These are phyloP conservation scores for Pyralis farinalis DNA, from an alignment of 2,888 invertebrate species.

Conservation along the genomic window DNA sequence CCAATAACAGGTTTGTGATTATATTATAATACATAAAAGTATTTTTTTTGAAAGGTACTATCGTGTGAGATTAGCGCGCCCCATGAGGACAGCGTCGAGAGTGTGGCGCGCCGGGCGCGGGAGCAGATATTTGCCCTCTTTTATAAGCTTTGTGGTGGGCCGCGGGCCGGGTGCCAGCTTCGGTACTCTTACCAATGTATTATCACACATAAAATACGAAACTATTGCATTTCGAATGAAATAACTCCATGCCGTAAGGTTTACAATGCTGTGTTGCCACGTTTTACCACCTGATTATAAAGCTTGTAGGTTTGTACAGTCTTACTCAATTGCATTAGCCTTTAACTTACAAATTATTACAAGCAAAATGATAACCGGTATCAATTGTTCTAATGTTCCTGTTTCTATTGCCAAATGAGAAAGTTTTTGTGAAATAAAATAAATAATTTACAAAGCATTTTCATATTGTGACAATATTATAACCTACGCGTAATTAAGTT, in stretches of 20 bases:
- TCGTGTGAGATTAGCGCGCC: constrained; percentile 74
- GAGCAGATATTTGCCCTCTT: constrained; percentile 63
- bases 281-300: constrained; percentile 17
- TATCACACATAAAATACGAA: constrained; percentile 12
- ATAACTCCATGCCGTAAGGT: constrained; percentile 27
- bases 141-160: constrained; percentile 74
- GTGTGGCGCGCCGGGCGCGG: constrained; percentile 74
- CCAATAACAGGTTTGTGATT: constrained; percentile 56
- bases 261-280: constrained; percentile 20
- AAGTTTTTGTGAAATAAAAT: neutral
- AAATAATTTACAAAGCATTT: too few relatives aligned
- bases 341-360: constrained; percentile 54
- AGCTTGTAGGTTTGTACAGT: constrained; percentile 21
- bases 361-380: constrained; percentile 37
- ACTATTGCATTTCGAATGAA: constrained; percentile 4
- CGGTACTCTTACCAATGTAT: constrained; percentile 31
- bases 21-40: constrained; percentile 49
- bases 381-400: constrained; percentile 20
- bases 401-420: neutral
- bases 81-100: constrained; percentile 73
- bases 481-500: too few relatives aligned
- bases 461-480: too few relatives aligned
- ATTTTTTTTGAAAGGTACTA: constrained; percentile 60
- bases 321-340: constrained; percentile 17
- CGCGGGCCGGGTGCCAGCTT: constrained; percentile 61